These are phyloP conservation scores for Philopedon plagiatum DNA, from an alignment of 2,888 invertebrate species.

Conservation along the genomic window DNA sequence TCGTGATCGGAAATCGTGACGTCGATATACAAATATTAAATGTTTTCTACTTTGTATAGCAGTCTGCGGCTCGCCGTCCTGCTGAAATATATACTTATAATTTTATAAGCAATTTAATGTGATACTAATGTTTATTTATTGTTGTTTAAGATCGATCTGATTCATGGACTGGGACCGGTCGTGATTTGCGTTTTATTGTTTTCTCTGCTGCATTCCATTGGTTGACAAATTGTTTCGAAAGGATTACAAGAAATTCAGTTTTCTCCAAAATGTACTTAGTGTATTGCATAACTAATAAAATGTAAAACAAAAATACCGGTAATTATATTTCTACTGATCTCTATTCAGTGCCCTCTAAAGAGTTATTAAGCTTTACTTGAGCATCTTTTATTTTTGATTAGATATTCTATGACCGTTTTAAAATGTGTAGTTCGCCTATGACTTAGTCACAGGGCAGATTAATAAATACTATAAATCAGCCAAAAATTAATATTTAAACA, in stretches of 20 bases:
- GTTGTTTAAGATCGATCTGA: slow-evolving; percentile 60
- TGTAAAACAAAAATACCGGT: too few species aligned
- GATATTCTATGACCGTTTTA: too few species aligned
- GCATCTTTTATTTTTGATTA: too few species aligned
- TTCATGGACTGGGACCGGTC: slow-evolving; percentile 58
- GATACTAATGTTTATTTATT: slow-evolving; percentile 60
- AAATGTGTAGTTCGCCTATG: too few species aligned
- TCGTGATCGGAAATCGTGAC: slow-evolving; percentile 66
- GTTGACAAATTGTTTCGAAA: slow-evolving; percentile 1
- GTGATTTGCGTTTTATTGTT: slow-evolving; percentile 55
- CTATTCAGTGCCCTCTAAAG: too few species aligned
- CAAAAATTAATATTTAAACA: too few species aligned
- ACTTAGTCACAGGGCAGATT: too few species aligned
- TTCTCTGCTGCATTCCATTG: background rate
- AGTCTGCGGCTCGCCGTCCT: slow-evolving; percentile 55
- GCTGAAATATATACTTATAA: slow-evolving; percentile 67
- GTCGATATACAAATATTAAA: slow-evolving; percentile 69
- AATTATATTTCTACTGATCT: too few species aligned
- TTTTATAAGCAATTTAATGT: slow-evolving; percentile 67
- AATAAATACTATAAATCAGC: too few species aligned
- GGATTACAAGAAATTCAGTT: background rate
- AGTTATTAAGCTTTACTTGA: too few species aligned
- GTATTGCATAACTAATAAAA: too few species aligned
- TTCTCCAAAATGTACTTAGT: background rate
- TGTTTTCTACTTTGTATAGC: slow-evolving; percentile 64